Evolutionary conservation across 1,140 invertebrate genomes (phyloP).

Genomic region (Macrobrachium nipponense): DNA sequence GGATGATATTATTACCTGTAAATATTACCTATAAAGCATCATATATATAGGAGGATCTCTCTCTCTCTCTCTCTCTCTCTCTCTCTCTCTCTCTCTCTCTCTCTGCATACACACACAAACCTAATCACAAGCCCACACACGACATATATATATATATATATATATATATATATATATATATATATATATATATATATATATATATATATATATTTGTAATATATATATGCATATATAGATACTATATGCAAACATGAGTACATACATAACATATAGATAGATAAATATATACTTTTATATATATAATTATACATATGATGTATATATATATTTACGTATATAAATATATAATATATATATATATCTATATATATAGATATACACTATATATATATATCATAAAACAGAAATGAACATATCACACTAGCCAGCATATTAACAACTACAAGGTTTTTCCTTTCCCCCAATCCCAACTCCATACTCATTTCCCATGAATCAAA

Average conservation of each 20-base stretch:
- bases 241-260: too few species aligned
- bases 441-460: too few species aligned
- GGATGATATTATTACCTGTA: too few species aligned
- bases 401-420: too few species aligned
- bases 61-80: background rate
- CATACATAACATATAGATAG: conserved; percentile 6
- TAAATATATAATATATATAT: background rate
- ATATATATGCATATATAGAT: background rate
- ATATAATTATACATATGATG: background rate
- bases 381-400: background rate
- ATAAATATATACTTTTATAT: conserved; percentile 11
- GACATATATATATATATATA: conserved; percentile 12
- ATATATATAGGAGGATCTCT: too few species aligned
- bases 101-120: background rate
- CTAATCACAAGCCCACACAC: background rate
- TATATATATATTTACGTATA: background rate
- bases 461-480: background rate
- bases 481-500: background rate
- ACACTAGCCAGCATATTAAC: too few species aligned
- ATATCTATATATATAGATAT: background rate
- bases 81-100: background rate
- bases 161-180: conserved; percentile 32
- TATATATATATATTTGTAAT: background rate
- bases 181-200: conserved; percentile 27
- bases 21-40: too few species aligned